Percentiles rank a stretch among this genome's conserved stretches.
phyloP scores from a whole-genome alignment of 2,888 invertebrate species.

The Apantesis nais region DNA sequence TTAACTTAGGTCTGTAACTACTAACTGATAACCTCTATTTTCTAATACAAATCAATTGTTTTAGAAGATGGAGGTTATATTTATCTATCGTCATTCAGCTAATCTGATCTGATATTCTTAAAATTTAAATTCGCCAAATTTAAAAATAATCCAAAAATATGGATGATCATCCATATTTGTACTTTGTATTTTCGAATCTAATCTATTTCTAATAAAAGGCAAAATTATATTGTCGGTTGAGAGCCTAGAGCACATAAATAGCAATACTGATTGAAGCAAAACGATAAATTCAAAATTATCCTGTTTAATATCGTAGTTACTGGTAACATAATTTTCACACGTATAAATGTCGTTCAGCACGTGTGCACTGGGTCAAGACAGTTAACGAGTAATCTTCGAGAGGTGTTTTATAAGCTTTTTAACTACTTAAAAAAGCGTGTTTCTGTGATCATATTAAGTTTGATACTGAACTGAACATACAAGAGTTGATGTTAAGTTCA shows the following conservation, averaged over 20 bases:
- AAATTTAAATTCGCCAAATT: neutral
- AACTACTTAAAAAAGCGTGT: too few relatives aligned
- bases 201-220: too few relatives aligned
- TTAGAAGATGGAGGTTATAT: neutral
- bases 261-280: conserved; percentile 12
- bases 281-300: neutral
- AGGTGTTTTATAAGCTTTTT: too few relatives aligned
- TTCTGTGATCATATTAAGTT: too few relatives aligned
- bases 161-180: neutral
- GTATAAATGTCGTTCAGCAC: too few relatives aligned
- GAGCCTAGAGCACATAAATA: neutral
- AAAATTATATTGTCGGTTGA: neutral
- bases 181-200: neutral
- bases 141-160: too few relatives aligned
- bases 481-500: too few relatives aligned
- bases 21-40: neutral
- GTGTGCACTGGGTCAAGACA: too few relatives aligned
- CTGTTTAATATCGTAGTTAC: neutral
- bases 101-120: neutral
- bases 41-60: neutral
- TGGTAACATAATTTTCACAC: too few relatives aligned
- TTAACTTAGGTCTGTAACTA: neutral
- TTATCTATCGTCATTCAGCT: neutral
- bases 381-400: too few relatives aligned
- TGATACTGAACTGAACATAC: too few relatives aligned